phyloP scores from a whole-genome alignment of 2,797 vertebrate species.

The Argyrosomus regius region DNA sequence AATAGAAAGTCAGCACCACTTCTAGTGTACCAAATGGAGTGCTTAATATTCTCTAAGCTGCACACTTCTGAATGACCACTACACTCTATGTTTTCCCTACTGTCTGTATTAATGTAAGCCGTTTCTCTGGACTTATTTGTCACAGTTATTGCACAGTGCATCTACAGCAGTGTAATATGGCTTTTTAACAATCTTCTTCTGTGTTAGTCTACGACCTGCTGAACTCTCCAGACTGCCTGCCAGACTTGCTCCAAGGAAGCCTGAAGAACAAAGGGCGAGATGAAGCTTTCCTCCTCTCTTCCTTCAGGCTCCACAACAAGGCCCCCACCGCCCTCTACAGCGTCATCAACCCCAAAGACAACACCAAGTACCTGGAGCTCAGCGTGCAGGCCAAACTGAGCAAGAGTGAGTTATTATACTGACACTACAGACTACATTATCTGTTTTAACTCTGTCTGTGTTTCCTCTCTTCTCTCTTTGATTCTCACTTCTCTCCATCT shows the following conservation, averaged over 20 bases:
- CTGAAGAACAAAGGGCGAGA: conserved; percentile 88
- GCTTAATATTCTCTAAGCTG: conserved; percentile 6
- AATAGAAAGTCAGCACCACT: conserved; percentile 2
- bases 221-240: conserved; percentile 89
- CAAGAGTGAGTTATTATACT: conserved; percentile 87
- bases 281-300: conserved; percentile 92
- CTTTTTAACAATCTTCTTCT: conserved; percentile 43
- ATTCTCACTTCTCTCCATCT: not conserved
- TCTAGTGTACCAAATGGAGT: conserved; percentile 11
- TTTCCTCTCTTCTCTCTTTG: conserved; percentile 6
- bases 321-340: conserved; percentile 85
- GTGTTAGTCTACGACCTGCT: conserved; percentile 95
- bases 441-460: conserved; percentile 1
- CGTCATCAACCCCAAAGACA: conserved; percentile 90
- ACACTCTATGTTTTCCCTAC: not conserved
- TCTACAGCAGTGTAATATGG: not conserved
- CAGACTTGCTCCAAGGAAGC: conserved; percentile 88
- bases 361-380: conserved; percentile 94
- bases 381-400: conserved; percentile 91
- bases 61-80: not conserved
- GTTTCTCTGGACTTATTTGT: conserved; percentile 7
- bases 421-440: not conserved
- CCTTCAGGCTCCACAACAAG: conserved; percentile 89
- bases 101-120: not conserved
- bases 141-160: not conserved